These are phyloP conservation scores for Aphelenchoides besseyi DNA, from an alignment of 1,140 invertebrate genomes.

Conservation along the genomic window DNA sequence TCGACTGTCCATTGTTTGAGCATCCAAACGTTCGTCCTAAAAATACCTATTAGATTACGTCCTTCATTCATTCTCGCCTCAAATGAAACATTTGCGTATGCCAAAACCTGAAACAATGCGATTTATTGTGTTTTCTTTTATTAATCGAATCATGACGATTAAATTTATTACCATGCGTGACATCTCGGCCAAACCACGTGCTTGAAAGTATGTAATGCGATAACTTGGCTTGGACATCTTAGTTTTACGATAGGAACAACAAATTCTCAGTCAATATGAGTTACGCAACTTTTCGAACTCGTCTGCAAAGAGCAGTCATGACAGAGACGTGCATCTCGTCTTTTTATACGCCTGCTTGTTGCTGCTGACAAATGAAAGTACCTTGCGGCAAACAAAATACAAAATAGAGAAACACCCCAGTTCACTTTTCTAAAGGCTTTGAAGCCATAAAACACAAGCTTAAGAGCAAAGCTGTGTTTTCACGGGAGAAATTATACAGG, in stretches of 20 bases:
- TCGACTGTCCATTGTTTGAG: background rate
- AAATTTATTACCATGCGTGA: background rate
- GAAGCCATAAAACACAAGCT: too few relatives aligned
- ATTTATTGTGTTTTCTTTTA: too few relatives aligned
- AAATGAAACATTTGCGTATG: background rate
- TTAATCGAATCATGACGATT: too few relatives aligned
- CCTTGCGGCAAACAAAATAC: background rate
- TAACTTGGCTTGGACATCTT: background rate
- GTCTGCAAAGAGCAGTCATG: background rate
- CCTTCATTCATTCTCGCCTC: background rate
- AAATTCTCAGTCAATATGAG: conserved; percentile 1
- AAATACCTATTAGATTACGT: too few relatives aligned
- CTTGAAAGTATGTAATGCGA: background rate
- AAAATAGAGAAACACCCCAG: too few relatives aligned
- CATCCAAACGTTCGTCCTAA: background rate
- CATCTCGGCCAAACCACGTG: background rate
- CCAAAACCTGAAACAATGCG: too few relatives aligned
- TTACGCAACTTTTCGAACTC: background rate
- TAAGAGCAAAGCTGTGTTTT: too few relatives aligned
- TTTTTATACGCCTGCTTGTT: background rate
- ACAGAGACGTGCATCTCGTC: background rate
- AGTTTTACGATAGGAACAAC: background rate
- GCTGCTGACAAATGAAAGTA: background rate
- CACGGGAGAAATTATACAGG: too few relatives aligned
- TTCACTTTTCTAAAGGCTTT: too few relatives aligned